Conservation (phyloP, 2,888 invertebrate species). For the Pristionchus japonicus region DNA sequence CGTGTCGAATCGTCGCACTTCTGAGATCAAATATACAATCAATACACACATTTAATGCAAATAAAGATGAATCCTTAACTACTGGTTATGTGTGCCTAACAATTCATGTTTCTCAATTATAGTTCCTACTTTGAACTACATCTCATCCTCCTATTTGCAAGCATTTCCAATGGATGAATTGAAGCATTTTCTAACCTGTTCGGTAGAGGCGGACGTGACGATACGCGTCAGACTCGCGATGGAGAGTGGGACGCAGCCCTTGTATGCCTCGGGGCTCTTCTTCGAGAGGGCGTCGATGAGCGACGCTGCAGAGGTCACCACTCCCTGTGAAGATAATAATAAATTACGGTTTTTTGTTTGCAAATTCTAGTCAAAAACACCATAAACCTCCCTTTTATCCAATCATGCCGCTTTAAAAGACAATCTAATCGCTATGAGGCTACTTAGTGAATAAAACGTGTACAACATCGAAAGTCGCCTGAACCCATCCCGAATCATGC, state of each 20-base stretch:
- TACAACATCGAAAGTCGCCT: not conserved
- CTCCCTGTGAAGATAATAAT: slow-evolving; percentile 83
- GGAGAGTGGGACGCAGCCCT: slow-evolving; percentile 96
- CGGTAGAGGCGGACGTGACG: slow-evolving; percentile 98
- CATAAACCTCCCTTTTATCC: too few relatives aligned
- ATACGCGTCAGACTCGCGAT: slow-evolving; percentile 94
- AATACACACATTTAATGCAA: too few relatives aligned
- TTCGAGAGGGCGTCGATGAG: slow-evolving; percentile 97
- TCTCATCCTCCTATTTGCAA: too few relatives aligned
- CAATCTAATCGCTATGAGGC: too few relatives aligned
- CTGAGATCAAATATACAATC: slow-evolving; percentile 78
- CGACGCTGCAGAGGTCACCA: slow-evolving; percentile 97
- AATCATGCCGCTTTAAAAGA: too few relatives aligned
- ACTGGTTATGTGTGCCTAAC: too few relatives aligned
- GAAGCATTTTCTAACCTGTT: slow-evolving; percentile 77
- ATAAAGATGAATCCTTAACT: too few relatives aligned
- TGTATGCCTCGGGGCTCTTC: slow-evolving; percentile 98
- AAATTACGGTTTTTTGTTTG: too few relatives aligned
- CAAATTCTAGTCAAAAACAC: too few relatives aligned
- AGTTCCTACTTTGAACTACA: too few relatives aligned
- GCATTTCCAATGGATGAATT: not conserved
- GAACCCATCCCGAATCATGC: too few relatives aligned
- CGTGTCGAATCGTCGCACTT: slow-evolving; percentile 99
- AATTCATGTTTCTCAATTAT: too few relatives aligned
- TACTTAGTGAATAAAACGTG: not conserved